These are phyloP conservation scores for Myiothlypis coronata DNA, from an alignment of 2,797 vertebrate species.

Conservation along the genomic window DNA sequence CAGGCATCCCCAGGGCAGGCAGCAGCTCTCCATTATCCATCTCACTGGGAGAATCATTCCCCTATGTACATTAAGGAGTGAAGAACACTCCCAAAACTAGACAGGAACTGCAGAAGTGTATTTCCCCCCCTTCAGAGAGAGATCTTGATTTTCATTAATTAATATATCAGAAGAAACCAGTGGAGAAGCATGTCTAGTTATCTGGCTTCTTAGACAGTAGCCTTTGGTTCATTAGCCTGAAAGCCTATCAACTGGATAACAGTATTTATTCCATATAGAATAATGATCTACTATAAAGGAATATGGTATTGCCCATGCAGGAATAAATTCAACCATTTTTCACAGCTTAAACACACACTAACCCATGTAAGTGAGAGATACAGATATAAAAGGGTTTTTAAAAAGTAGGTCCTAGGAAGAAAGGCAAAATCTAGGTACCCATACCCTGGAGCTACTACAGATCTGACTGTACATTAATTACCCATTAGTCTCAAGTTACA, in stretches of 20 bases:
- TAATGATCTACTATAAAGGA: conserved; percentile 67
- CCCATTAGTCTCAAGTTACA: conserved; percentile 26
- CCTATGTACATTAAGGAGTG: background rate
- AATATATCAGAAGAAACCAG: conserved; percentile 72
- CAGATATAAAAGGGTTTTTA: background rate
- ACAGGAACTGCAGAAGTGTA: background rate
- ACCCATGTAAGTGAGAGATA: background rate
- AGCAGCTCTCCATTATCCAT: background rate
- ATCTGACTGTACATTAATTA: conserved; percentile 34
- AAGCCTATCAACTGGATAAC: conserved; percentile 67
- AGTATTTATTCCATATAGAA: conserved; percentile 73
- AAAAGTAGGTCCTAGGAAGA: conserved; percentile 11
- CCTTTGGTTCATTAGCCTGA: conserved; percentile 75
- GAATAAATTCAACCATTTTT: conserved; percentile 46
- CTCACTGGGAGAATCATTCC: background rate
- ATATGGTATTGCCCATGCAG: conserved; percentile 23
- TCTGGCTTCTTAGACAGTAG: conserved; percentile 70
- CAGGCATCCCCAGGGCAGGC: background rate
- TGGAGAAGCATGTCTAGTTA: conserved; percentile 71
- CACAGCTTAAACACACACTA: background rate
- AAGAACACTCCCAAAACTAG: background rate
- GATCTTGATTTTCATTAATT: conserved; percentile 73
- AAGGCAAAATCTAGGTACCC: background rate
- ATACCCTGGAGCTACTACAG: background rate
- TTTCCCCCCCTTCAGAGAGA: conserved; percentile 19